Conservation (phyloP, 2,113 vertebrate genomes). For the Nansenia antarctica region DNA sequence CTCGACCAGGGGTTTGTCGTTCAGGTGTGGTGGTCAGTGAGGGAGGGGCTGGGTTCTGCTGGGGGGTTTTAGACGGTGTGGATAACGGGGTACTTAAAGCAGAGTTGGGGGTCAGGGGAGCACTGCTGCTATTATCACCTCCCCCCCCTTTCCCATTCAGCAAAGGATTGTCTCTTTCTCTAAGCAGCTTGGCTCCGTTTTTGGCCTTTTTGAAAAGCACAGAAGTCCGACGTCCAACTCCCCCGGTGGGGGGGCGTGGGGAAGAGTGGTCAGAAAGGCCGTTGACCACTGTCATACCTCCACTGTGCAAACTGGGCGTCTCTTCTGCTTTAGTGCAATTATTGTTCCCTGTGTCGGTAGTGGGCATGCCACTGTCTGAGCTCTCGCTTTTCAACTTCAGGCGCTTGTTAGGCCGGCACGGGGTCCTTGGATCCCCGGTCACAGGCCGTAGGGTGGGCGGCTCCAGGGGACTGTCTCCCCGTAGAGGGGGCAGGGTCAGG, state of each 20-base stretch:
- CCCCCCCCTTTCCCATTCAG: slow-evolving; percentile 76
- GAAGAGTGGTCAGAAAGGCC: slow-evolving; percentile 66
- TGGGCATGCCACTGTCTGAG: slow-evolving; percentile 59
- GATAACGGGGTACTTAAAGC: slow-evolving; percentile 52
- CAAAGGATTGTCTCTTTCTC: slow-evolving; percentile 77
- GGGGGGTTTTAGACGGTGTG: slow-evolving; percentile 54
- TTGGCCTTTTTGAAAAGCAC: slow-evolving; percentile 93
- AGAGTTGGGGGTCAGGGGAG: slow-evolving; percentile 48
- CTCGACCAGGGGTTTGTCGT: slow-evolving; percentile 48
- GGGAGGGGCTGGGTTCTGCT: slow-evolving; percentile 58
- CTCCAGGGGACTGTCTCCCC: slow-evolving; percentile 83
- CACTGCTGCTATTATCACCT: slow-evolving; percentile 22
- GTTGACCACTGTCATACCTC: slow-evolving; percentile 61
- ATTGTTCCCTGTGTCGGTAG: slow-evolving; percentile 59
- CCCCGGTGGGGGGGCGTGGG: slow-evolving; percentile 55
- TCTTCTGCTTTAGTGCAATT: slow-evolving; percentile 60
- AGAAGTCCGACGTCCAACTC: slow-evolving; percentile 88
- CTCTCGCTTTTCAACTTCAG: slow-evolving; percentile 76
- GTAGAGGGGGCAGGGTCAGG: slow-evolving; percentile 83
- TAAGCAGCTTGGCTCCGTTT: slow-evolving; percentile 86
- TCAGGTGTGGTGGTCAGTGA: slow-evolving; percentile 45
- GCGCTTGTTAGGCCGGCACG: slow-evolving; percentile 77
- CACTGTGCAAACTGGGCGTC: slow-evolving; percentile 55
- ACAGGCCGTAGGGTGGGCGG: slow-evolving; percentile 93
- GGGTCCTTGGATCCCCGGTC: slow-evolving; percentile 77